Evolutionary conservation across 2,797 vertebrate genomes (phyloP).

Genomic region (Galagoides demidoff): DNA sequence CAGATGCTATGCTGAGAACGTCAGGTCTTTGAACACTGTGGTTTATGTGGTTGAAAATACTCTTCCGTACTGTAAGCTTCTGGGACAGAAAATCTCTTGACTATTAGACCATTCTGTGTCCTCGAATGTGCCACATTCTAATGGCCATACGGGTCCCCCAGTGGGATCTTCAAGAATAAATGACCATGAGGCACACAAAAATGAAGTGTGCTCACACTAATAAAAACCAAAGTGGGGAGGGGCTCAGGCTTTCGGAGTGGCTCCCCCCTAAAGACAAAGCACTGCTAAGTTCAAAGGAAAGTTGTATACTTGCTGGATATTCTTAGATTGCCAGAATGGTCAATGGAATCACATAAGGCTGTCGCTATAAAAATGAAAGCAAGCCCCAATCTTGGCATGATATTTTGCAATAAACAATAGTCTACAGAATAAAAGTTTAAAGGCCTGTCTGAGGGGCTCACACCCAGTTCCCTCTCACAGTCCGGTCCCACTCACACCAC

Average conservation of each 20-base stretch:
- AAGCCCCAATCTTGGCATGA: neutral
- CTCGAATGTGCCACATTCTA: conserved; percentile 49
- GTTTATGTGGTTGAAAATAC: neutral
- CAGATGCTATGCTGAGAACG: neutral
- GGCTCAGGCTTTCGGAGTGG: neutral
- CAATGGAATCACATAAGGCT: neutral
- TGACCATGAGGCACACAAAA: neutral
- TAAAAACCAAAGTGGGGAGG: neutral
- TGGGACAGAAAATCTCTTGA: conserved; percentile 5
- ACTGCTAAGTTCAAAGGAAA: neutral
- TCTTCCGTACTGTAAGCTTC: neutral
- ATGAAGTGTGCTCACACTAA: conserved; percentile 1
- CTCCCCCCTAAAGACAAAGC: conserved; percentile 2
- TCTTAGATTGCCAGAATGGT: neutral
- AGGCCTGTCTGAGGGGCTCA: conserved; percentile 25
- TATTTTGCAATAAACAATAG: conserved; percentile 47
- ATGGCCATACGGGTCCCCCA: conserved; percentile 15
- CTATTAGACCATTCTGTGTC: neutral
- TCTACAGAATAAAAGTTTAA: conserved; percentile 22
- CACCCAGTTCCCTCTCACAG: neutral
- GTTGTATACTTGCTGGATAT: neutral
- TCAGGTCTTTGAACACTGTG: neutral
- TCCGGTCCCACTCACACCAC: neutral
- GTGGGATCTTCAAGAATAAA: conserved; percentile 33
- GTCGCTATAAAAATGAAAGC: neutral